Evolutionary conservation across 2,797 vertebrate genomes (phyloP).

Genomic region (Pelochelys cantorii): DNA sequence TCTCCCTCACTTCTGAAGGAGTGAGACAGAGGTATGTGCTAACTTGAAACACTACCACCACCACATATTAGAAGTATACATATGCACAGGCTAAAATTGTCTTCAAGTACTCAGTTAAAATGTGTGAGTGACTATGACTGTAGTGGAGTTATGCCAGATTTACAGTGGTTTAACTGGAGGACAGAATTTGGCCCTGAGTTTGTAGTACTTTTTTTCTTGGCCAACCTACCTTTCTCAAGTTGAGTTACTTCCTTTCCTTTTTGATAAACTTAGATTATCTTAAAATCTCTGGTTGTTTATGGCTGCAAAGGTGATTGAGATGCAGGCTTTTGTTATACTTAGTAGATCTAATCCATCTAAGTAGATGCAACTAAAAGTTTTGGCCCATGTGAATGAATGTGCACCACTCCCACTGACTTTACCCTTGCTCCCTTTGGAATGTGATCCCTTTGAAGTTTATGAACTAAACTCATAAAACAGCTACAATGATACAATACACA

Average conservation of each 20-base stretch:
- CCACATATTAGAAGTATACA: conserved; percentile 18
- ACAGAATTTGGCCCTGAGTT: neutral
- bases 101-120: neutral
- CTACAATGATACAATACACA: neutral
- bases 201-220: neutral
- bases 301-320: neutral
- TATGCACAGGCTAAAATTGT: neutral
- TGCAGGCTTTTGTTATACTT: neutral
- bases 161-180: neutral
- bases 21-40: conserved; percentile 38
- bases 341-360: neutral
- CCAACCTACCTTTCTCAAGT: neutral
- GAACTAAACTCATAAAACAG: neutral
- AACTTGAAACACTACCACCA: conserved; percentile 38
- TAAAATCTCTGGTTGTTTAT: neutral
- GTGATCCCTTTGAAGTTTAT: neutral
- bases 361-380: neutral
- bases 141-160: neutral
- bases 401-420: neutral
- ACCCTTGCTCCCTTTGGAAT: neutral
- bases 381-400: neutral
- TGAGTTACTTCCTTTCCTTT: neutral
- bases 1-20: conserved; percentile 33
- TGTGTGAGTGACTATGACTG: neutral
- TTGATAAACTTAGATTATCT: neutral